Base-by-base conservation (phyloP, 1,140 invertebrate species). In the Amyelois transitella region DNA sequence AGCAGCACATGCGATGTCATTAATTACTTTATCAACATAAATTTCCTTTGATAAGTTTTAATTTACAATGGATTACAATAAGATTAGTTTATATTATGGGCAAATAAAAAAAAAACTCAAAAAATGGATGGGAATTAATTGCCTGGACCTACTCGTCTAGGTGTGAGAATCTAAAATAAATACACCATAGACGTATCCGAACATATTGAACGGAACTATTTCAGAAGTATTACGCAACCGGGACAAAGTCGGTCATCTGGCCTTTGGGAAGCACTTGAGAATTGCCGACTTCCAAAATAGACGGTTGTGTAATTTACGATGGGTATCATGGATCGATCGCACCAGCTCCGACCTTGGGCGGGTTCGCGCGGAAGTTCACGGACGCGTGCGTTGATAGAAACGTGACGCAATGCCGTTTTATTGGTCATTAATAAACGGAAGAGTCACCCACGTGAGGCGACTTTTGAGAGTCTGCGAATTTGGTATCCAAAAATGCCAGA, bases 331-430 rank as follows among this genome's bases (percentile, higher is more conserved):
- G 66, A 76, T 81, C 77, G 80, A 83, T 80, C 60, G 50, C 43
- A 47, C 58, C 55, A 53, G 55, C 60, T 45, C 50, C 70, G 85
- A 76, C 87, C 87, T 89, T 89, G 83, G 65, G 54, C 57, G 71
- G 62, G 81, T 78, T 77, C 77, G 76, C 62, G 55, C 68, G 72
- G 78, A 87, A 86, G 87, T 88, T 89, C 87, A 89, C 57, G 87
- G 85, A 69, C 86, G 70, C 51, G n/a, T 53, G 69, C 62, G 57
- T 51, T 48, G 20, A 48, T 48, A 70, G 59, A 60, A 53, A 56
- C 43, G 60, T 67, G 70, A 72, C 70, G 70, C 62, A 69, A 67
- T 32, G 53, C 43, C 50, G 59, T 51, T 58, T 58, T 59, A 65
- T 59, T 64, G 50, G 47, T 53, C 56, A 67, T 67, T 68, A 71